Evolutionary conservation across 2,113 vertebrate genomes (phyloP).

Genomic region (Cyphomyrus discorhynchus): DNA sequence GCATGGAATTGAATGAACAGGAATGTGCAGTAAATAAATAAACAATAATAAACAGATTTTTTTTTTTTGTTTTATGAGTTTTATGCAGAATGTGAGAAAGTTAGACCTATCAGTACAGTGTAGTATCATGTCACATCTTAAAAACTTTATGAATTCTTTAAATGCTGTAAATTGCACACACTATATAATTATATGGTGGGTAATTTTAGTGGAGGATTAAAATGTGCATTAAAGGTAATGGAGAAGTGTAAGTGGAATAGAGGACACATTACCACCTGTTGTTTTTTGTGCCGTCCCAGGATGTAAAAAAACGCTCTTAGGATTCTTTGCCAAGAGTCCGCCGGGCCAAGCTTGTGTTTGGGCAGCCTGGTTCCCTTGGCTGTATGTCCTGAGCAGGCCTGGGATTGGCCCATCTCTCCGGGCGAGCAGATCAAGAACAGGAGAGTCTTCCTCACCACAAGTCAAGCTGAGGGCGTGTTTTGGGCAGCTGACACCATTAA

Average conservation of each 20-base stretch:
- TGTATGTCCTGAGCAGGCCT: slow-evolving; percentile 52
- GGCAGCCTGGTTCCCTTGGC: slow-evolving; percentile 67
- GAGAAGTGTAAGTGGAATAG: neutral
- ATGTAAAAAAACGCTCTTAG: neutral
- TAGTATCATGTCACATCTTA: neutral
- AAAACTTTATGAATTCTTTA: neutral
- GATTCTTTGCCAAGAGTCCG: neutral
- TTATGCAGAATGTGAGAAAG: neutral
- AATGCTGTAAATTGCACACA: neutral
- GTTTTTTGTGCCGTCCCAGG: neutral
- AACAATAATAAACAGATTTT: neutral
- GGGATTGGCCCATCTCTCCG: slow-evolving; percentile 28
- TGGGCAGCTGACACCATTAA: slow-evolving; percentile 52
- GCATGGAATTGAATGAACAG: neutral
- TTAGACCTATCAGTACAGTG: neutral
- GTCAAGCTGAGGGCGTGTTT: slow-evolving; percentile 64
- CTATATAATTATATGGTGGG: neutral
- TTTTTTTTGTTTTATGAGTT: neutral
- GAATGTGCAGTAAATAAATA: neutral
- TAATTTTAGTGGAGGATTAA: neutral
- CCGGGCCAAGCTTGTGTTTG: slow-evolving; percentile 26
- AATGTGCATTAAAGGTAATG: neutral
- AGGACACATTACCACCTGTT: neutral
- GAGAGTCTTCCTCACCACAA: slow-evolving; percentile 67
- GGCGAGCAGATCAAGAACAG: slow-evolving; percentile 54